Base-by-base conservation (phyloP, 2,888 invertebrate genomes). In the Lycia hirtaria region DNA sequence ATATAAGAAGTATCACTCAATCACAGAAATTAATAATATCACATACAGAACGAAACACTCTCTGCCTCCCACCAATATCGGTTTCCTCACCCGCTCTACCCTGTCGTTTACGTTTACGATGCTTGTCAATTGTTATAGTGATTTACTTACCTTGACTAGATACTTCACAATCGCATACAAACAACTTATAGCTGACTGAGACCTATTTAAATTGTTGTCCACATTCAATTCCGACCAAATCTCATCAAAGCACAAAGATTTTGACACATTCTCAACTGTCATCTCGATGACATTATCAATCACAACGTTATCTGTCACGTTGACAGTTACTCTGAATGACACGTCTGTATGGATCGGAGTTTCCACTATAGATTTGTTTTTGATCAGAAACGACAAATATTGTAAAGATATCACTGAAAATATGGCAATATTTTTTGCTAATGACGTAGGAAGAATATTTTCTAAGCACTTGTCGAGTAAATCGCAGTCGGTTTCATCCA, bases 141-240 rank as follows among this genome's bases (percentile, higher is more conserved):
- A 17, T 50, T 4, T 14, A 30, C 48, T 44, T 65, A 92, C 92
- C 83, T 92, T 91, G 1, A 91, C 88, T 43, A 89, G 76, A 79
- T 92, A 89, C 60, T 91, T 90, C 4, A 92, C 83, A 19, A 90
- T 75, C 0, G 90, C 90, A 65, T 87, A 92, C 68, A 92, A 74
- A 56, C 92, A 92, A 58, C 92, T 89, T 0, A 92, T 83, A 1
- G 92, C 91, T 0, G 92, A 92, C 49, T 92, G 92, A 1, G 82
- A 85, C 48, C 90, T 81, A 68, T 89, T 89, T 2, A 78, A 65
- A 67, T 92, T 92, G 1, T 76, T 79, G 52, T 92, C 92, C 0
- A 74, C 68, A 60, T 92, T 92, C 67, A 92, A 65, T 51, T 90
- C 88, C 0, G 75, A 68, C 92, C 92, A 92, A 45, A 92, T 86